A percentile compares a stretch with the other conserved stretches of the same genome.
These are phyloP conservation scores for Neosilurus hyrtlii DNA, from an alignment of 2,797 vertebrate species.

Conservation along the genomic window DNA sequence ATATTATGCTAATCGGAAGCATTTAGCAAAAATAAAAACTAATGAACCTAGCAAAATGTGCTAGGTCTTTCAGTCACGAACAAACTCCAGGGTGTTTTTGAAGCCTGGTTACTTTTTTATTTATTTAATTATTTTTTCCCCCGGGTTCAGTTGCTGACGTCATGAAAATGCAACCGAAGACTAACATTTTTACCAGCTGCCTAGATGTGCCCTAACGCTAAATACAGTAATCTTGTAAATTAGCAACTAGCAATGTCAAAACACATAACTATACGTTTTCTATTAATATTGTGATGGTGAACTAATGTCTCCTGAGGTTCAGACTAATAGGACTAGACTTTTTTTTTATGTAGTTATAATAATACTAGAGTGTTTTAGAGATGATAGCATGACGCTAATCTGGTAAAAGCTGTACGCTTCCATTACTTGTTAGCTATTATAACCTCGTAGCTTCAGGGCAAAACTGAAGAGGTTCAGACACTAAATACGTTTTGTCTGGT, in stretches of 20 bases:
- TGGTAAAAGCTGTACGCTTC: neutral
- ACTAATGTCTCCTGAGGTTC: neutral
- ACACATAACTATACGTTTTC: neutral
- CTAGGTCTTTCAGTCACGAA: neutral
- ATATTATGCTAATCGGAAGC: neutral
- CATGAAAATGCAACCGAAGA: neutral
- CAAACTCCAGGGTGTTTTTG: neutral
- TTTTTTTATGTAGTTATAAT: neutral
- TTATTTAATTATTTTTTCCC: no score
- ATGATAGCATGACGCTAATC: constrained; percentile 3
- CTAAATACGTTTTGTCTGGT: constrained; percentile 6
- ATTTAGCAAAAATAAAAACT: no score
- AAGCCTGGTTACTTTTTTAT: no score
- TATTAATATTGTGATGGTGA: neutral
- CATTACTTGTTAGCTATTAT: constrained; percentile 6
- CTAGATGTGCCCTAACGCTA: neutral
- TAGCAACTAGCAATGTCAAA: neutral
- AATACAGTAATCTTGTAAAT: neutral
- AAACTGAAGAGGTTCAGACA: neutral
- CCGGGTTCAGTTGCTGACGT: neutral
- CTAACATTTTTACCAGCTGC: neutral
- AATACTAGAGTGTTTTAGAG: neutral
- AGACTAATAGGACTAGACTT: neutral
- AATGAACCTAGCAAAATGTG: neutral
- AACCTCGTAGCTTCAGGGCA: constrained; percentile 1